Conservation (phyloP, 2,113 vertebrate genomes). For the Crotalus horridus region DNA sequence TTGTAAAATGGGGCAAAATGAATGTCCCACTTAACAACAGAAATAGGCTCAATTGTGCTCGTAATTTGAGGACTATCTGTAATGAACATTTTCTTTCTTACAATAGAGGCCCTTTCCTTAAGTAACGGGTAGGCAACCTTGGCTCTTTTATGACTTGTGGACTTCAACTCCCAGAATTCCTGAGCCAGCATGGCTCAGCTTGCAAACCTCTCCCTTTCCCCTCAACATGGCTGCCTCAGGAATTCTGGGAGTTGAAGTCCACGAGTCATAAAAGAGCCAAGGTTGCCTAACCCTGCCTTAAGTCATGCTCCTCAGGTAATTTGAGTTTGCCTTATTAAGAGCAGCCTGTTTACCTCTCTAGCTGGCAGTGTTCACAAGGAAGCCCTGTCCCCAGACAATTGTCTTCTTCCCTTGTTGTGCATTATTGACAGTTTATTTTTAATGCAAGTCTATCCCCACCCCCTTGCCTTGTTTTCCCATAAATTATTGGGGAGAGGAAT, state of each 20-base stretch:
- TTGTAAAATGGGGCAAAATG: background rate
- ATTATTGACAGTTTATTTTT: background rate
- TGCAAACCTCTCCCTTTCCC: too few relatives aligned
- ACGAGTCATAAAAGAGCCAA: too few relatives aligned
- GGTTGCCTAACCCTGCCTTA: background rate
- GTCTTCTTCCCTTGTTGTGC: background rate
- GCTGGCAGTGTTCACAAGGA: background rate
- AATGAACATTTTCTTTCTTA: background rate
- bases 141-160: too few relatives aligned
- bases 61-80: background rate
- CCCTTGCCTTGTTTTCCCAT: background rate
- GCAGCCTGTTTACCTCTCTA: background rate
- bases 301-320: background rate
- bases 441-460: background rate
- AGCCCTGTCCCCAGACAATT: background rate
- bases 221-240: too few relatives aligned
- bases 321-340: background rate
- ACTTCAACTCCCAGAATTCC: too few relatives aligned
- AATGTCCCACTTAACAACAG: background rate
- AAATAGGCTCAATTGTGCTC: background rate
- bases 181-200: too few relatives aligned
- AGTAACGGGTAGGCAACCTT: background rate
- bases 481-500: background rate
- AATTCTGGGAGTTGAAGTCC: too few relatives aligned
- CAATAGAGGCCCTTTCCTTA: background rate